Conservation (phyloP, 1,140 invertebrate species). For the Drosophila baimaii region DNA sequence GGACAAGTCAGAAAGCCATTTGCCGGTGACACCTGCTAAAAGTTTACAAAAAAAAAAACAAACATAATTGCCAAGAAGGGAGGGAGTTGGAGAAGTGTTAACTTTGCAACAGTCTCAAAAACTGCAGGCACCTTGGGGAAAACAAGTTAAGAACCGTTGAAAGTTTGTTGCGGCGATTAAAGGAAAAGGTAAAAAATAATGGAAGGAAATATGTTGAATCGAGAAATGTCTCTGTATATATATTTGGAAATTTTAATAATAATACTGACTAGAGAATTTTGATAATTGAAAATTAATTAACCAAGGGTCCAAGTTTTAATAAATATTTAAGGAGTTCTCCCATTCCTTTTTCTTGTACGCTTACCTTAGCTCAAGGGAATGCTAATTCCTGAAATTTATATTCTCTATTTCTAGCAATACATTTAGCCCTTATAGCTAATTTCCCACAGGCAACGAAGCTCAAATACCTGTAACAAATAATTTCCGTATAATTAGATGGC, state of each 20-base stretch:
- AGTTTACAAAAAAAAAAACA: conserved; percentile 25
- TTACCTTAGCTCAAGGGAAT: not conserved
- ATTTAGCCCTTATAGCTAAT: not conserved
- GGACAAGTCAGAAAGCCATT: not conserved
- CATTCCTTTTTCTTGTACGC: not conserved
- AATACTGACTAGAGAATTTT: not conserved
- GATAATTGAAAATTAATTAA: no score
- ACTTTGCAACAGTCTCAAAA: conserved; percentile 52
- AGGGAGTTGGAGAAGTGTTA: conserved; percentile 12
- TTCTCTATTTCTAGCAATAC: not conserved
- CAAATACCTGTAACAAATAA: not conserved
- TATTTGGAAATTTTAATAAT: not conserved
- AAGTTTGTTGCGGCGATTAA: conserved; percentile 25
- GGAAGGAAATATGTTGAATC: not conserved
- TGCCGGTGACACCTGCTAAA: conserved; percentile 38
- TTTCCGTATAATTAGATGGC: conserved; percentile 6
- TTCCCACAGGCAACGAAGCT: not conserved
- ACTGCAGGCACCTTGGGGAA: conserved; percentile 34
- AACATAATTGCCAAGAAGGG: conserved; percentile 17
- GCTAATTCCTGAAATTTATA: no score
- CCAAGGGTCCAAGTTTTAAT: not conserved
- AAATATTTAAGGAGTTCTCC: not conserved
- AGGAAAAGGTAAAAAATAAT: conserved; percentile 4
- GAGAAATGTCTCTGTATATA: not conserved
- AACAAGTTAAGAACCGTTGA: conserved; percentile 31